phyloP scores from a whole-genome alignment of 1,140 invertebrate genomes.

The Drosophila obscura region DNA sequence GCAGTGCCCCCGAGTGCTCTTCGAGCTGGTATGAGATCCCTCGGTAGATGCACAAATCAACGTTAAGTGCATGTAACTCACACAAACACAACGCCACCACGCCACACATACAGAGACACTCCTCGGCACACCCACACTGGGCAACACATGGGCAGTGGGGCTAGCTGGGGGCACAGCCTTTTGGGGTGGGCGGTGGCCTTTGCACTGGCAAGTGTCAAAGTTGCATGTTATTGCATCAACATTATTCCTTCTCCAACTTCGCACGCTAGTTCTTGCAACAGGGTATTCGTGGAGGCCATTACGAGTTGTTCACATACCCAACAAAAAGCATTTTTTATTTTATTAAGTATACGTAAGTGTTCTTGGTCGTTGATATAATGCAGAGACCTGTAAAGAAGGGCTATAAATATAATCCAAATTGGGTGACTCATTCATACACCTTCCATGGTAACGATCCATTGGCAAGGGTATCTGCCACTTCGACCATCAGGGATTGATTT shows the following conservation, averaged over 20 bases:
- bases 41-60: conserved; percentile 70
- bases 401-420: not conserved
- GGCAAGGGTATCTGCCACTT: too few species aligned
- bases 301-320: too few species aligned
- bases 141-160: not conserved
- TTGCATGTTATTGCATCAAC: conserved; percentile 78
- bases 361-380: too few species aligned
- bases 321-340: too few species aligned
- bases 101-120: not conserved
- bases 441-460: not conserved
- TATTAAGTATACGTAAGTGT: too few species aligned
- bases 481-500: too few species aligned
- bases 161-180: not conserved
- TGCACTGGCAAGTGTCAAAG: conserved; percentile 67
- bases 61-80: conserved; percentile 76
- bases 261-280: not conserved
- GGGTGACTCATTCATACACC: too few species aligned
- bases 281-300: too few species aligned
- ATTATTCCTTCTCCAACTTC: conserved; percentile 56
- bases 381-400: conserved; percentile 4
- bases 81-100: conserved; percentile 22
- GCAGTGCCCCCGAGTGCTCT: not conserved
- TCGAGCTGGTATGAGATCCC: conserved; percentile 47
- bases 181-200: conserved; percentile 6
- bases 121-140: too few species aligned